Conservation (phyloP, 2,888 invertebrate species). For the Cetonia aurata region DNA sequence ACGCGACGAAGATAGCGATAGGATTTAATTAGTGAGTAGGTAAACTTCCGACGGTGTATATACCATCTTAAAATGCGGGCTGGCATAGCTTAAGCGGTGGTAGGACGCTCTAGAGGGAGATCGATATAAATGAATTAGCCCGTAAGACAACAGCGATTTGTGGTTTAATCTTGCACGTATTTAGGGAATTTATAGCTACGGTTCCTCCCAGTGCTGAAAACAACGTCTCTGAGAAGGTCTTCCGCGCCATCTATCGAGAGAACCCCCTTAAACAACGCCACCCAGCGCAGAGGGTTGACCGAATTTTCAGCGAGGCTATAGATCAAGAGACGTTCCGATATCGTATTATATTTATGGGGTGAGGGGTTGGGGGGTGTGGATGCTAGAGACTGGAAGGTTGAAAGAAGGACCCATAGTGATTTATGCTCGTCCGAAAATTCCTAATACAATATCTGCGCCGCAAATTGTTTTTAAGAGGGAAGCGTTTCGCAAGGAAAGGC, state of each 20-base stretch:
- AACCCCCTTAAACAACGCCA: constrained; percentile 3
- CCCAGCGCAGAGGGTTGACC: constrained; percentile 9
- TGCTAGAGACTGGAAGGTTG: too few species aligned
- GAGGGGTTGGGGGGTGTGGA: not conserved
- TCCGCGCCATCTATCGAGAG: too few species aligned
- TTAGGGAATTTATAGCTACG: constrained; percentile 64
- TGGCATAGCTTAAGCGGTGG: constrained; percentile 13
- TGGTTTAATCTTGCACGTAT: constrained; percentile 68
- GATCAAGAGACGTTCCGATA: too few species aligned
- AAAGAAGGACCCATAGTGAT: constrained; percentile 8
- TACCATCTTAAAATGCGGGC: constrained; percentile 24
- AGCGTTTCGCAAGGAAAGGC: not conserved
- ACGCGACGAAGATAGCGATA: constrained; percentile 21
- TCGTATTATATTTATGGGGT: too few species aligned
- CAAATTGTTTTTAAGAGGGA: constrained; percentile 32
- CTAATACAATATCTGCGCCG: constrained; percentile 19
- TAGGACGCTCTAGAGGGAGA: constrained; percentile 48
- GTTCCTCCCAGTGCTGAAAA: too few species aligned
- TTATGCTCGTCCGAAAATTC: constrained; percentile 33
- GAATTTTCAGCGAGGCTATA: constrained; percentile 6
- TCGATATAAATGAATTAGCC: constrained; percentile 67
- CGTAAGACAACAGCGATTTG: constrained; percentile 67
- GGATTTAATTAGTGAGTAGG: constrained; percentile 45
- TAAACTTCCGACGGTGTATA: constrained; percentile 40
- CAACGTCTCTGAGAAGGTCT: too few species aligned